These are phyloP conservation scores for Nycticryphes semicollaris DNA, from an alignment of 2,113 vertebrate species.

Conservation along the genomic window DNA sequence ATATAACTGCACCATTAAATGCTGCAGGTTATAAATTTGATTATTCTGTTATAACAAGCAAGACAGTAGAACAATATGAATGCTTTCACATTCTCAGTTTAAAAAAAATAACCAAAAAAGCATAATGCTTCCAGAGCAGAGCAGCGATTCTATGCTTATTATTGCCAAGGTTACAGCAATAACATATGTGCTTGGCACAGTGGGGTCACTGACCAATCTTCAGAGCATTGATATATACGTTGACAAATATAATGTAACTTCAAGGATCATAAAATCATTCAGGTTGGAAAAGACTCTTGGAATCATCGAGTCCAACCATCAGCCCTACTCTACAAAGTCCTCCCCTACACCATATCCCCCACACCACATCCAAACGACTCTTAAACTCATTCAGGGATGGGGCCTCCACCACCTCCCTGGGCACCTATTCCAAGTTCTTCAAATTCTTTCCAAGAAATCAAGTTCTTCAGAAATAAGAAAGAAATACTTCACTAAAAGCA, in stretches of 20 bases:
- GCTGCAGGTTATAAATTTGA: conserved; percentile 29
- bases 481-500: background rate
- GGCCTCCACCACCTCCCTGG: too few relatives aligned
- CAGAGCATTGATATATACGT: background rate
- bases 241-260: background rate
- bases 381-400: too few relatives aligned
- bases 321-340: too few relatives aligned
- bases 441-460: background rate
- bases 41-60: conserved; percentile 1
- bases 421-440: too few relatives aligned
- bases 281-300: too few relatives aligned
- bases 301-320: too few relatives aligned
- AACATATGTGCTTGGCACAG: conserved; percentile 2
- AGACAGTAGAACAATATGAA: conserved; percentile 16
- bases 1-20: conserved; percentile 38
- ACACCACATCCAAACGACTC: too few relatives aligned
- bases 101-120: background rate
- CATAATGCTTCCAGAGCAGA: background rate
- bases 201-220: background rate
- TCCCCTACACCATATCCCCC: too few relatives aligned
- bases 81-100: background rate
- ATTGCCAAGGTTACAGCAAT: background rate
- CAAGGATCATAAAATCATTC: background rate
- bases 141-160: background rate
- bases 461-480: background rate